Base-by-base conservation (phyloP, 1,140 invertebrate genomes). In the Drosophila miranda region DNA sequence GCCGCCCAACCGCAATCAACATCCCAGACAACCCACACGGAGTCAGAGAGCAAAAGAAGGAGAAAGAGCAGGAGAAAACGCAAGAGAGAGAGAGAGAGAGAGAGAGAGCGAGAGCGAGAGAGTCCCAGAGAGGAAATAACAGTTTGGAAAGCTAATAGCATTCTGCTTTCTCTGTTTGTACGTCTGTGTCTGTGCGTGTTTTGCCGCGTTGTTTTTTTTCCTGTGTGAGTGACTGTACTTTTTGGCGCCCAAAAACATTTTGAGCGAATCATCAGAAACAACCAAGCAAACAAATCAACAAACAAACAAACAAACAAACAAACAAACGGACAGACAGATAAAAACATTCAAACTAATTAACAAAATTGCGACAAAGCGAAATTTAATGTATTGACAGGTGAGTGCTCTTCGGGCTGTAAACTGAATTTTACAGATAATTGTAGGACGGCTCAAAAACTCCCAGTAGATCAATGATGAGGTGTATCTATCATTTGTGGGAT, bases 181-280 rank as follows among this genome's bases (percentile, higher is more conserved):
- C 13, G 30, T 54, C 41, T 42, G 42, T 62, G 57, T 41, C 23
- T 26, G 52, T 55, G 46, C 59, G 30, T 56, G n/a, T 41, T 14
- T 28, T 55, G 42, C 41, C 7, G 38, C 28, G 49, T 26, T 26
- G 23, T 26, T 26, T 26, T 44, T 38, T 9, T 42, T 38, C 41
- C 16, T 55, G 66, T 54, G 50, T 72, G 34, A 30, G 69, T 75
- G 67, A 83, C 81, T 83, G 80, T 86, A 83, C 76, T 86, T 83
- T 82, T 86, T 86, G 80, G 76, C 80, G 72, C 80, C 72, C 62
- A 83, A 83, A 82, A 61, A 44, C 49, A 67, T 73, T 70, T 19
- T 19, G 19, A 44, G 56, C 8, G 38, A 51, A 67, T 58, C 41
- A 55, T 53, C 44, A 66, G 49, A 53, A 52, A 53, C 42, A 23